Evolutionary conservation across 1,140 invertebrate species (phyloP).

Genomic region (Solen grandis): DNA sequence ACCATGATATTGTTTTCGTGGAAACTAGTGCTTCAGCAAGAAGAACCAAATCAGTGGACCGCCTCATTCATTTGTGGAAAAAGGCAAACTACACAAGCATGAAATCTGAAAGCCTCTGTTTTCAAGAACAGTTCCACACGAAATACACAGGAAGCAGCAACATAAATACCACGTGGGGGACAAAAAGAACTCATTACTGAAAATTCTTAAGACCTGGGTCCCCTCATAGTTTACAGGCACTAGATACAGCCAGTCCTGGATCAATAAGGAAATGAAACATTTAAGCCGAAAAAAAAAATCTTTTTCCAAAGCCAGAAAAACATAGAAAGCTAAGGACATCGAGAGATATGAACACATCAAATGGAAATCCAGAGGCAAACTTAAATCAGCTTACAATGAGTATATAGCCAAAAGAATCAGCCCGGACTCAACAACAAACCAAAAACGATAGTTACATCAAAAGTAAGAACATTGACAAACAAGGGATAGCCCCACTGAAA

Average conservation of each 20-base stretch:
- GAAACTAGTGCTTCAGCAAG: background rate
- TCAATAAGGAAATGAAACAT: slow-evolving; percentile 34
- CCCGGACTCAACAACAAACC: slow-evolving; percentile 4
- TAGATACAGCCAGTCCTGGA: slow-evolving; percentile 11
- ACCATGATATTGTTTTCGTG: slow-evolving; percentile 9
- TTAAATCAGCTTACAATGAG: slow-evolving; percentile 16
- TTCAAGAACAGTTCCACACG: background rate
- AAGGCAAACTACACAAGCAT: background rate
- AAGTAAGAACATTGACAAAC: slow-evolving; percentile 10
- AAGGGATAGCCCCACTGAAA: slow-evolving; percentile 27
- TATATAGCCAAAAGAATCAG: slow-evolving; percentile 18
- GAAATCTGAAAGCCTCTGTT: background rate
- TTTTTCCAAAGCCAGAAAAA: background rate
- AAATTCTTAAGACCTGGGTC: background rate
- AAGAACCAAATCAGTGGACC: background rate
- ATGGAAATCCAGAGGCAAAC: background rate
- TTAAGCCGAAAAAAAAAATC: background rate
- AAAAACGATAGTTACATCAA: slow-evolving; percentile 8
- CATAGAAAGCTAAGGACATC: background rate
- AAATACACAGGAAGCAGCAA: background rate
- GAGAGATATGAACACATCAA: background rate
- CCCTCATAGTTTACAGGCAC: slow-evolving; percentile 13
- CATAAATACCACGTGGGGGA: background rate
- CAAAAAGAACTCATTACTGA: background rate
- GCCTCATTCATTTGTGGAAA: slow-evolving; percentile 16